Conservation (phyloP, 2,888 invertebrate genomes). For the Stenoptilia bipunctidactyla region DNA sequence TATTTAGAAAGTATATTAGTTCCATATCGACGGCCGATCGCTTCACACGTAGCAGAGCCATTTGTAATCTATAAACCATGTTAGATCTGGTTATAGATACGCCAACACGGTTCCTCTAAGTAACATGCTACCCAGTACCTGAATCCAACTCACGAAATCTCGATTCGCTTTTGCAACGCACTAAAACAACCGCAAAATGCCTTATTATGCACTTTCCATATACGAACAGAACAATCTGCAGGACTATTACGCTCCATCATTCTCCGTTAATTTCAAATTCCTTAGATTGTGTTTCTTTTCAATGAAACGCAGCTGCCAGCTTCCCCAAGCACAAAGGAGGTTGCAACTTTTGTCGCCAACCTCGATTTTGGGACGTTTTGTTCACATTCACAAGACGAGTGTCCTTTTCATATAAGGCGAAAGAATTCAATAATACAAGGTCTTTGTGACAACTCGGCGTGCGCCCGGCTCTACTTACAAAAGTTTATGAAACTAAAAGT, state of each 20-base stretch:
- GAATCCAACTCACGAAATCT: conserved; percentile 55
- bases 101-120: conserved; percentile 1
- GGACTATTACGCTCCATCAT: conserved; percentile 54
- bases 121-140: not conserved
- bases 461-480: conserved; percentile 23
- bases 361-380: conserved; percentile 48
- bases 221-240: conserved; percentile 59
- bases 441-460: conserved; percentile 41
- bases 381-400: conserved; percentile 34
- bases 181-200: conserved; percentile 69
- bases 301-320: conserved; percentile 52
- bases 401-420: conserved; percentile 43
- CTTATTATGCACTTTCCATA: conserved; percentile 68
- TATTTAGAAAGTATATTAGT: conserved; percentile 36
- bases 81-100: conserved; percentile 51
- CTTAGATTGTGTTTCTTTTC: conserved; percentile 46
- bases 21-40: conserved; percentile 32
- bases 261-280: conserved; percentile 58
- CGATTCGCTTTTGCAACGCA: conserved; percentile 62
- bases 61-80: not conserved
- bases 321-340: conserved; percentile 46
- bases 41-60: conserved; percentile 55
- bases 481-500: conserved; percentile 21
- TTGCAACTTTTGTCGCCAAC: conserved; percentile 56
- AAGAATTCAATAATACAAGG: conserved; percentile 53